Evolutionary conservation across 2,888 invertebrate species (phyloP), one percentile per base, ranked within the genome.

Genomic region (Neelides folsomi): DNA sequence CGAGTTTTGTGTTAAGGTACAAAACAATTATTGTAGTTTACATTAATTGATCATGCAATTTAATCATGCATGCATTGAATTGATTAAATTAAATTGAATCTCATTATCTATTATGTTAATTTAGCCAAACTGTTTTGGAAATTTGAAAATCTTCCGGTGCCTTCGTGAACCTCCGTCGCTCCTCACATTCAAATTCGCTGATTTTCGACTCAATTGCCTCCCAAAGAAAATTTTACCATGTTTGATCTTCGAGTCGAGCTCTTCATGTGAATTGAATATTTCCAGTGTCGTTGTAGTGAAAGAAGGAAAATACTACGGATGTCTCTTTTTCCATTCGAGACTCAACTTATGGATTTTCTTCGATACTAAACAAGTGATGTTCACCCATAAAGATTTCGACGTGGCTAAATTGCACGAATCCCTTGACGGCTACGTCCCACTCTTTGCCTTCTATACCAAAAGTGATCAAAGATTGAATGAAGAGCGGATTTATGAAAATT

Each of bases 1-100:
- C 37, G 63, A 63, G 43, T 63, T 61, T 51, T 63, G 63, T 57
- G 58, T 59, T 47, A 61, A 63, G 55, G 60, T 63, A 56, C 47
- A 49, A 36, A 2, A 19, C 27, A 27, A 27, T n/a, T 7, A 27
- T 7, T 5, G 4, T 5, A 27, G 27, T 27, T 27, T 27, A n/a
- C n/a, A n/a, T n/a, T n/a, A n/a, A n/a, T n/a, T n/a, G n/a, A n/a
- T n/a, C n/a, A n/a, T n/a, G n/a, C n/a, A n/a, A n/a, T n/a, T n/a
- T n/a, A n/a, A n/a, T n/a, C n/a, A n/a, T n/a, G n/a, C n/a, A n/a
- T n/a, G n/a, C n/a, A n/a, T n/a, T n/a, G n/a, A n/a, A n/a, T n/a
- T n/a, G n/a, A n/a, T n/a, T n/a, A 27, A 27, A 27, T 27, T 27
- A 27, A 27, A 27, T 27, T 5, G 27, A 27, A 27, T 27, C 7